Evolutionary conservation across 1,140 invertebrate species (phyloP), one percentile per base, ranked within the genome.

Genomic region (Chymomyza costata): DNA sequence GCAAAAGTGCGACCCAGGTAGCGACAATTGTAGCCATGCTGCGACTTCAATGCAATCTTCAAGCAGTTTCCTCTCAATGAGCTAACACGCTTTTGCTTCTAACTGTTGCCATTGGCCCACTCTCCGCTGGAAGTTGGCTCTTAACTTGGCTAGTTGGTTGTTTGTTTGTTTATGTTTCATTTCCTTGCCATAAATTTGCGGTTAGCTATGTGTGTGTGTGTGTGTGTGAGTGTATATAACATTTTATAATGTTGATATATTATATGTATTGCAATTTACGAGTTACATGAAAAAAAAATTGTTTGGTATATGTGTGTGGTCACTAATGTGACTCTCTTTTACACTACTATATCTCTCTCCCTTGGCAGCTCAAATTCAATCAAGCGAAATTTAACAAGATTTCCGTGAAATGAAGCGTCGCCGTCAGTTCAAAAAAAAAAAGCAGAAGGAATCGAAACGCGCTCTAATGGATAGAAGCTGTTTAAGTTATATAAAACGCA

Each of bases 31-130:
- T 44, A 45, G 51, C 35, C 56, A 55, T 39, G 31, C 58, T 61
- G 58, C 60, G 59, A 74, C 61, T 69, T 67, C 48, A 67, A 59
- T 63, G 65, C 61, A 63, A 52, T 70, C 62, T 55, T 55, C 7
- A 15, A 28, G 30, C 2, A 58, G 50, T 46, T 55, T 78, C 65
- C 71, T 62, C 28, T 31, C 60, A 50, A 25, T 16, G 5, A 15
- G 30, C 66, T 59, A 76, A 71, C 71, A 80, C 67, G 73, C 73
- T 78, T 76, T 76, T 76, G 71, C 71, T 70, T 76, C 66, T 71
- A 76, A 55, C 47, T 61, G 41, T 16, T 40, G 50, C 40, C 14
- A 45, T 35, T 53, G 40, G 59, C 34, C 58, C 47, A 15, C n/a
- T n/a, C n/a, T n/a, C n/a, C n/a, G n/a, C n/a, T n/a, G n/a, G n/a